Conservation (phyloP, 2,797 vertebrate genomes). For the Coranthus polyacanthus region DNA sequence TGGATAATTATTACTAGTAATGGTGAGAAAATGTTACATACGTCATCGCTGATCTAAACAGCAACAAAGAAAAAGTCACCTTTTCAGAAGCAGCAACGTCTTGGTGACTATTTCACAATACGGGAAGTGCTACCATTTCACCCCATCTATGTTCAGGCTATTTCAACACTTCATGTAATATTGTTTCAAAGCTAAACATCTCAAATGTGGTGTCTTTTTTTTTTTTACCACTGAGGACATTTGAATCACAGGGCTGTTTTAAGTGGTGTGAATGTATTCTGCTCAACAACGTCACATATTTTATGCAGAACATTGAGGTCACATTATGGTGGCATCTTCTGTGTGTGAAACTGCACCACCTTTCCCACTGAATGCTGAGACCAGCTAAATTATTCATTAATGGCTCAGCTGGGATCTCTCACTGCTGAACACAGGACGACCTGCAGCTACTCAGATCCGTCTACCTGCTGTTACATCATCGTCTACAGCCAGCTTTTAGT, state of each 20-base stretch:
- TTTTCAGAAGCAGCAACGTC: background rate
- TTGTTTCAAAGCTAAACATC: background rate
- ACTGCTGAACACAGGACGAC: slow-evolving; percentile 1
- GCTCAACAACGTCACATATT: background rate
- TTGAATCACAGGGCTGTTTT: background rate
- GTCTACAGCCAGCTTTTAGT: background rate
- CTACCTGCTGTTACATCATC: slow-evolving; percentile 6
- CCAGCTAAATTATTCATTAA: slow-evolving; percentile 66
- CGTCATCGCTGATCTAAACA: background rate
- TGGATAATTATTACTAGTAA: too few species aligned
- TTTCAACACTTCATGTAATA: background rate
- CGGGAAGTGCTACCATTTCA: background rate
- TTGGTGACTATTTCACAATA: background rate
- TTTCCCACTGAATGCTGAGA: slow-evolving; percentile 12
- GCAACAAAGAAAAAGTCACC: background rate
- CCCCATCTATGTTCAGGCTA: background rate
- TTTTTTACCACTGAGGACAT: background rate
- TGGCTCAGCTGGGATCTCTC: slow-evolving; percentile 42
- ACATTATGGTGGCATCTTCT: background rate
- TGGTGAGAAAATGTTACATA: too few species aligned
- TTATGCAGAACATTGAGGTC: background rate
- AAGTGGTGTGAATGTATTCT: background rate
- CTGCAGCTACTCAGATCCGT: slow-evolving; percentile 22
- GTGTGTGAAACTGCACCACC: slow-evolving; percentile 3
- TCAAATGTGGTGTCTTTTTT: background rate